phyloP scores from a whole-genome alignment of 2,797 vertebrate genomes.

The Heteromormyrus szaboi region DNA sequence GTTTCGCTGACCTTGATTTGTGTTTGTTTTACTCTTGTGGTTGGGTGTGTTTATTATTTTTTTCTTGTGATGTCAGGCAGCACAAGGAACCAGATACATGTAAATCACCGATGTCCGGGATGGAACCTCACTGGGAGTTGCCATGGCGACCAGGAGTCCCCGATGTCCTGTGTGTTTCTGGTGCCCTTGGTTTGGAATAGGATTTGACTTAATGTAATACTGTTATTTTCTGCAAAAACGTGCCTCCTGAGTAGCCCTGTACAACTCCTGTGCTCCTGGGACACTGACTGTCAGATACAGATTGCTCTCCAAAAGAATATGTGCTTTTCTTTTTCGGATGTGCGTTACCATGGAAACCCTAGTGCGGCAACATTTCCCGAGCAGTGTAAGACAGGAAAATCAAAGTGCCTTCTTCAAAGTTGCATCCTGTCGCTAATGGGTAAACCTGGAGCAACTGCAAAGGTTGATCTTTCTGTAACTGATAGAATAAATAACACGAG shows the following conservation, averaged over 20 bases:
- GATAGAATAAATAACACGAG: not conserved
- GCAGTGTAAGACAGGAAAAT: not conserved
- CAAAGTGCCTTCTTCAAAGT: not conserved
- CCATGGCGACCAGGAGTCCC: conserved; percentile 21
- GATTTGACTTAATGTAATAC: conserved; percentile 4
- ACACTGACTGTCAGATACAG: conserved; percentile 16
- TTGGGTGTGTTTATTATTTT: not conserved
- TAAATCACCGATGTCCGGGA: conserved; percentile 14
- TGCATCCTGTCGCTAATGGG: not conserved
- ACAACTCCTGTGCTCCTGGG: not conserved
- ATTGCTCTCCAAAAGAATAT: conserved; percentile 9
- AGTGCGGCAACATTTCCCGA: not conserved
- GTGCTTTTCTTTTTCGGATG: conserved; percentile 9
- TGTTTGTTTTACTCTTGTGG: not conserved
- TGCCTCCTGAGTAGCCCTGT: not conserved
- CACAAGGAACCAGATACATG: conserved; percentile 16
- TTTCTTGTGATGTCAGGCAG: not conserved
- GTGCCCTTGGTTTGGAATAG: conserved; percentile 23
- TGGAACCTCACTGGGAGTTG: conserved; percentile 17
- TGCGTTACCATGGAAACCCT: conserved; percentile 22
- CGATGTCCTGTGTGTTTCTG: conserved; percentile 1
- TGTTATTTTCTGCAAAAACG: conserved; percentile 12
- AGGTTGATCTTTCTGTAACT: not conserved
- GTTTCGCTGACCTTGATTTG: not conserved
- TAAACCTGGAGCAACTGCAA: not conserved